A percentile compares a stretch with the other conserved stretches of the same genome.
phyloP scores from a whole-genome alignment of 2,888 invertebrate species.

The Muscina levida region DNA sequence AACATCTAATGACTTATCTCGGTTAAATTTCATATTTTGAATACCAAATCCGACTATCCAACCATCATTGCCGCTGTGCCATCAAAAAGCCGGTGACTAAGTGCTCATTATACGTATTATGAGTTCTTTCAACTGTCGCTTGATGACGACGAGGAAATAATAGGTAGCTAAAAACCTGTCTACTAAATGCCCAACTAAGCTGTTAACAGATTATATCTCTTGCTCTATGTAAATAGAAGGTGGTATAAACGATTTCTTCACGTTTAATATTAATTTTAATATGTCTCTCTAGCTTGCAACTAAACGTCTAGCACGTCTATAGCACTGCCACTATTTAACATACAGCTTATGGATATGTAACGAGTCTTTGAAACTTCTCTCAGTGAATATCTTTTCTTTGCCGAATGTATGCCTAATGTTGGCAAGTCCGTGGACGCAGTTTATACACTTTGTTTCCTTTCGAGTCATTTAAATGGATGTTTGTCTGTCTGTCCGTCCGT shows the following conservation, averaged over 20 bases:
- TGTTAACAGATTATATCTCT: not conserved
- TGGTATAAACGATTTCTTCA: conserved; percentile 1
- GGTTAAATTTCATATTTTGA: not conserved
- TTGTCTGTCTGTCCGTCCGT: conserved; percentile 47
- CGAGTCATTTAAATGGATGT: conserved; percentile 54
- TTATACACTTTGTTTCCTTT: conserved; percentile 59
- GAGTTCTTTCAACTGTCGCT: not conserved
- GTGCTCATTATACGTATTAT: not conserved
- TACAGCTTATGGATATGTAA: not conserved
- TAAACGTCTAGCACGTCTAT: not conserved
- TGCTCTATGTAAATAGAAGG: not conserved
- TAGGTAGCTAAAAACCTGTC: not conserved
- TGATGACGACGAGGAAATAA: not conserved
- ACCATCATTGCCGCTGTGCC: not conserved
- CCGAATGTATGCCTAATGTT: conserved; percentile 32
- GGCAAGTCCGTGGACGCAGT: conserved; percentile 3
- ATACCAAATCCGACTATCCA: not conserved
- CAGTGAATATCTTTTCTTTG: not conserved
- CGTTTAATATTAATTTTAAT: conserved; percentile 3
- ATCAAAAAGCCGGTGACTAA: not conserved
- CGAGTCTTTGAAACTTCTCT: not conserved
- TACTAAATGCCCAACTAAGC: not conserved
- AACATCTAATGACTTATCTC: conserved; percentile 12
- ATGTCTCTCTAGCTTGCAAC: not conserved
- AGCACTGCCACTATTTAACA: conserved; percentile 1